Base-by-base conservation (phyloP, 2,888 invertebrate species). In the Loripinus fragilis region DNA sequence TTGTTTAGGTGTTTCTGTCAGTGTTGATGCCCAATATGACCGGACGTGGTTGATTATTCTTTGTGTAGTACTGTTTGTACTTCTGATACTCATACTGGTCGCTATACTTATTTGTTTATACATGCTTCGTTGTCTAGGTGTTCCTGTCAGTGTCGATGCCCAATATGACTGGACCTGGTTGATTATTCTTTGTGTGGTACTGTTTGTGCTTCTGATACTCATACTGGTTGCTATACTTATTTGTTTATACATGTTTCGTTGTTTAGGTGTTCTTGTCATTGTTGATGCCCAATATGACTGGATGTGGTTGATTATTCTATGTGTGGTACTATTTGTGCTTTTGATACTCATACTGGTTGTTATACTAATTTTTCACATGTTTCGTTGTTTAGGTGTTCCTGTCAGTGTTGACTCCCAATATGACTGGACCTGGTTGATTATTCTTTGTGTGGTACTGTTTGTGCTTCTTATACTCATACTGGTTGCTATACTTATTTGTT, bases 381-480 rank as follows among this genome's bases (percentile, higher is more conserved):
- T n/a, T n/a, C n/a, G n/a, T n/a, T n/a, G n/a, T n/a, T n/a, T 33
- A 60, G 33, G 33, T 60, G 33, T 60, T 17, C 33, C 33, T 20
- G 33, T 68, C 8, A 12, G 30, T 10, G 45, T 23, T 0, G 66
- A 68, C 23, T 48, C 38, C 0, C 23, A 3, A 8, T 17, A 45
- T 33, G 68, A 71, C 30, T 76, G 48, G 42, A 68, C 55, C 0
- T 74, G 76, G 79, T 35, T 82, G 52, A 76, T 79, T 7, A 64
- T 82, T 10, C 55, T 82, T 0, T n/a, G 75, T 20, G 69, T 74
- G 5, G 38, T 74, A 3, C 12, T 74, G 15, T 64, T 30, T 12
- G 64, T 67, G 15, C 45, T 82, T 5, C 50, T 79, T 10, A 45
- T 79, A 23, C 28, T 69, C 38, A 69, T 76, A 42, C 64, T 79